Base-by-base conservation (phyloP, 2,113 vertebrate genomes). In the Pimephales promelas region DNA sequence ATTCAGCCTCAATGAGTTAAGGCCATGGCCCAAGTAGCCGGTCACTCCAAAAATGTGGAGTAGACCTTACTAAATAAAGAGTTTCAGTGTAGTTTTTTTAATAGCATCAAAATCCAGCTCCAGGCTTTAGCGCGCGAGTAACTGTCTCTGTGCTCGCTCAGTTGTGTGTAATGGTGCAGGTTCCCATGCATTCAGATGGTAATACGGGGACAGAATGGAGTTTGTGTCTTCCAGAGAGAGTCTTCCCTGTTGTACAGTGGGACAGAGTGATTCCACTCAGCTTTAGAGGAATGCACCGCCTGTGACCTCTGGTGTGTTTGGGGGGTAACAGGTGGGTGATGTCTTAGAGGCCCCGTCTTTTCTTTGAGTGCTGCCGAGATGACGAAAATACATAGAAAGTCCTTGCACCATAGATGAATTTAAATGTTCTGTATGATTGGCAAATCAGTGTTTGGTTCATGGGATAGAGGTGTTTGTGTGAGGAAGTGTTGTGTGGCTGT, bases 111-210 rank as follows among this genome's bases (percentile, higher is more conserved):
- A 0, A 88, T 93, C 92, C 90, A 89, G 86, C 79, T 92, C 92
- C 91, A 73, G 79, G 64, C 92, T 93, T 94, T 93, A 61, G 61
- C n/a, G 10, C 72, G 62, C 14, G 22, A 62, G 47, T 87, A 77
- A 82, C 49, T 83, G 70, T 72, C 70, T 74, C 72, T 52, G 83
- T 86, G 85, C 83, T 82, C 85, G 83, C 36, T 89, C 74, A 84
- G 87, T 86, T 88, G 79, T 90, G 87, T 92, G 88, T 90, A 89
- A 89, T 91, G 84, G 82, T 89, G 85, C 84, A 85, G 89, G 88
- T 91, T 94, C 91, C 88, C 92, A 92, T 93, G 86, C 86, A 88
- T 95, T 94, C 91, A 93, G 90, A 94, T 94, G 94, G 87, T 93
- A 94, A 95, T 92, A 85, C 66, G 81, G 88, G 82, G 83, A 57